Base-by-base conservation (phyloP, 2,888 invertebrate genomes). In the Cremastobaeus sp. region DNA sequence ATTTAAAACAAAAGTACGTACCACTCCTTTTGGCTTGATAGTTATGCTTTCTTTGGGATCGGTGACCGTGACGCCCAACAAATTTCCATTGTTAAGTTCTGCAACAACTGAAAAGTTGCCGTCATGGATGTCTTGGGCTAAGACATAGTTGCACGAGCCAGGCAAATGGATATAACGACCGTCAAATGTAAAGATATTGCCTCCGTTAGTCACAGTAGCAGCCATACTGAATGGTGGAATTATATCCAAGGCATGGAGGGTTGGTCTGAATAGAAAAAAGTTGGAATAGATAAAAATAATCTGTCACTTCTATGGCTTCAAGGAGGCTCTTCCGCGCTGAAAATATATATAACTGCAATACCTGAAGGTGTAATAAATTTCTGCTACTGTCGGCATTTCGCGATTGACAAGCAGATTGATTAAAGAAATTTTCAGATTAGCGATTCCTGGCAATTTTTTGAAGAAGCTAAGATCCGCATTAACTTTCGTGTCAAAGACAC, bases 121-220 rank as follows among this genome's bases (percentile, higher is more conserved):
- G 86, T 96, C 93, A 11, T 93, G 91, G 81, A 93, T 92, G 88
- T 98, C 97, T 80, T 95, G 93, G 0, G 93, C 93, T 3, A 97
- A 88, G 0, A 97, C 89, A 87, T 97, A 97, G 83, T 93, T 93
- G 89, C 97, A 97, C 48, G 90, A 90, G 32, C 96, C 96, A 0
- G 93, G 92, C 90, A 96, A 93, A 4, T 93, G 92, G 77, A 93
- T 89, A 84, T 95, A 93, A 78, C 92, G 92, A 0, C 94, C 94
- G 87, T 97, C 97, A 88, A 96, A 97, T 0, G 96, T 96, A 88
- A 95, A 94, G 87, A 95, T 91, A 88, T 96, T 94, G 81, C 95
- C 93, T 0, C 94, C 94, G 83, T 95, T 94, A 8, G 93, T 90
- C 2, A 96, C 86, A 30, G 92, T 90, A 5, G 93, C 96, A 47